Evolutionary conservation across 2,888 invertebrate species (phyloP), one percentile per base, ranked within the genome.

Genomic region (Dicyrtoma fusca): DNA sequence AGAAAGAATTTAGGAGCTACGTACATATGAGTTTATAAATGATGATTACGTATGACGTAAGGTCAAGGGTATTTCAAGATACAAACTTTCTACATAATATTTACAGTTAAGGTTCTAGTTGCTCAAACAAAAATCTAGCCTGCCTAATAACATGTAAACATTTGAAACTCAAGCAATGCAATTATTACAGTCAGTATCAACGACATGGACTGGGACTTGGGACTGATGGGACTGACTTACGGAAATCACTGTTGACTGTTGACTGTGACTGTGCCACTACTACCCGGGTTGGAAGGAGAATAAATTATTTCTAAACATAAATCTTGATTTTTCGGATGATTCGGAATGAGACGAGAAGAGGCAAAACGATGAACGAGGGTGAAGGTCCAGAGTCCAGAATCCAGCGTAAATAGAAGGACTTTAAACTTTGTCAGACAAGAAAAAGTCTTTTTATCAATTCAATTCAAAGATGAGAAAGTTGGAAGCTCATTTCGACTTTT

Each of bases 311-410:
- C 34, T 61, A 61, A 44, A 42, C 44, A 44, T 61, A 61, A 34
- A 44, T 61, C 34, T 61, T 61, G 44, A 61, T 21, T 57, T 21
- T 61, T 61, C 19, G 3, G 19, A n/a, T n/a, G n/a, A 53, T 21
- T 21, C 53, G 21, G 34, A 34, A 5, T 55, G 55, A 13, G 21
- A 23, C 13, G 17, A 44, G 45, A 11, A 44, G 8, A 49, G n/a
- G 4, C 17, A 49, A 49, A 59, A 8, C n/a, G 19, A 45, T 17
- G 44, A 45, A 45, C 5, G 42, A 34, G 2, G 55, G 55, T 21
- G 44, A n/a, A 65, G 51, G 65, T 51, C n/a, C 49, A 65, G 51
- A 51, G 65, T 65, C 51, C 65, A 65, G 13, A 26, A 17, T 6
- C n/a, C 14, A 17, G n/a, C n/a, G n/a, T n/a, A n/a, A n/a, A 21